Percentiles rank a stretch among this genome's conserved stretches.
Evolutionary conservation across 2,113 vertebrate species (phyloP).

Genomic region (Cebus imitator): DNA sequence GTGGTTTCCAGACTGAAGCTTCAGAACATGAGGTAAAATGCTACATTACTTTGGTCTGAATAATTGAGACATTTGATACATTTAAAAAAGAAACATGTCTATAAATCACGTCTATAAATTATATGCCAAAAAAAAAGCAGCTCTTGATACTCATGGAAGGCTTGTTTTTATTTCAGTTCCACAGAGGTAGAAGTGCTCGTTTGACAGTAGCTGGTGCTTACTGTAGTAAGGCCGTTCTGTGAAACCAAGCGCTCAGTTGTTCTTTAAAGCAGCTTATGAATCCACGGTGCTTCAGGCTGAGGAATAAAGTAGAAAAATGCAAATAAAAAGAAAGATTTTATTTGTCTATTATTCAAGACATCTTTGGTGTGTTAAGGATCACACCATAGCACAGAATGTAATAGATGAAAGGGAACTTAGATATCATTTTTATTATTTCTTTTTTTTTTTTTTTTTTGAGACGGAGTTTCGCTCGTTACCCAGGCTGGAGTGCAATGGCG

Average conservation of each 20-base stretch:
- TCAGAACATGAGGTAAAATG: background rate
- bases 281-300: slow-evolving; percentile 77
- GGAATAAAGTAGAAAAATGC: slow-evolving; percentile 19
- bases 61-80: background rate
- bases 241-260: background rate
- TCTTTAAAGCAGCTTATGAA: slow-evolving; percentile 71
- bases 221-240: slow-evolving; percentile 12
- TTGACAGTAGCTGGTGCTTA: background rate
- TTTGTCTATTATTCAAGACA: background rate
- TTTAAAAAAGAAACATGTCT: background rate
- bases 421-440: background rate
- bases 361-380: background rate
- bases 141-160: background rate
- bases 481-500: too few relatives aligned
- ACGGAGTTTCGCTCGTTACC: too few relatives aligned
- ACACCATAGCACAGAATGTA: background rate
- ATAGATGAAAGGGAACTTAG: background rate
- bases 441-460: background rate
- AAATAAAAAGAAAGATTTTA: background rate
- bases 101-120: background rate
- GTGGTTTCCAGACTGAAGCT: background rate
- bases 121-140: background rate
- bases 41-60: background rate
- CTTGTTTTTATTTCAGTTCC: slow-evolving; percentile 73
- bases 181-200: slow-evolving; percentile 15